Conservation (phyloP, 2,113 vertebrate genomes). For the Rafetus swinhoei region DNA sequence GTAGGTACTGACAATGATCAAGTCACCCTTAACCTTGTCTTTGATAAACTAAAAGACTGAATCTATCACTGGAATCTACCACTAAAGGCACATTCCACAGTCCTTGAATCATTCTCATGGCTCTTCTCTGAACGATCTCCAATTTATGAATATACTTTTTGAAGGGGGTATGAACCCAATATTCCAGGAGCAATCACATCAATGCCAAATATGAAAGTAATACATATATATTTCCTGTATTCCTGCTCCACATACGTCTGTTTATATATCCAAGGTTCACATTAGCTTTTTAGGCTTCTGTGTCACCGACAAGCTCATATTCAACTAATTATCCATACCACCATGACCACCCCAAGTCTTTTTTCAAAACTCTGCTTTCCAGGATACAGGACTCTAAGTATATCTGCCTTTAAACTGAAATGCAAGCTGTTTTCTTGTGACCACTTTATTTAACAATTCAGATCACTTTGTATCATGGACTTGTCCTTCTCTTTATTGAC, state of each 20-base stretch:
- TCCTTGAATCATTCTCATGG: background rate
- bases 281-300: background rate
- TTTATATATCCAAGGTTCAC: accelerated
- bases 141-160: background rate
- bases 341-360: background rate
- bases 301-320: background rate
- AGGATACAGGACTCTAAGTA: background rate
- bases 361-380: background rate
- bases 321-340: background rate
- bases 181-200: accelerated
- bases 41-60: background rate
- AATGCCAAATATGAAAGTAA: too few relatives aligned
- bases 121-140: background rate
- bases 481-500: background rate
- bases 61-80: too few relatives aligned
- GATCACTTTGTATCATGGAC: background rate
- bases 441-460: background rate
- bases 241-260: background rate
- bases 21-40: accelerated
- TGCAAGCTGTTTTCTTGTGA: background rate
- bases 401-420: background rate
- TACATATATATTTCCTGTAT: background rate
- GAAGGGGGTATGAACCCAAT: accelerated
- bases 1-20: background rate
- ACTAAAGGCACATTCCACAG: background rate